These are phyloP conservation scores for Suricata suricatta DNA, from an alignment of 2,113 vertebrate genomes.

Conservation along the genomic window DNA sequence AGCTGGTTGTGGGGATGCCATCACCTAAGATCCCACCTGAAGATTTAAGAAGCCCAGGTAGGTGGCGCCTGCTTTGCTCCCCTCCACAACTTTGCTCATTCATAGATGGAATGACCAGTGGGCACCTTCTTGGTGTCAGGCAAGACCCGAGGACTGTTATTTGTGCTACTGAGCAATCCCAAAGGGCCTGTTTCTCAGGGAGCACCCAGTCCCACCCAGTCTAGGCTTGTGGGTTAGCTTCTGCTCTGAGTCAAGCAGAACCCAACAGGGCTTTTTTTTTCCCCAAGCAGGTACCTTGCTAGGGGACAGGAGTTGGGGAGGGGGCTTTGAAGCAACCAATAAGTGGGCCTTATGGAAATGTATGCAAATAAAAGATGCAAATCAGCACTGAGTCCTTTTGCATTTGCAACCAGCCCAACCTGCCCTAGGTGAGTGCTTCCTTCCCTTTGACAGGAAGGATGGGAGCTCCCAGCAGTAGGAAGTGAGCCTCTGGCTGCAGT, in stretches of 20 bases:
- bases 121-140: not conserved
- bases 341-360: constrained; percentile 64
- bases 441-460: constrained; percentile 36
- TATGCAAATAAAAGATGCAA: constrained; percentile 75
- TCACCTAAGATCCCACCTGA: not conserved
- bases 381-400: constrained; percentile 69
- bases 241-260: not conserved
- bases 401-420: constrained; percentile 55
- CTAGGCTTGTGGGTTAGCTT: not conserved
- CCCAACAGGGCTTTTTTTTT: not conserved
- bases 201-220: not conserved
- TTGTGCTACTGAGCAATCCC: not conserved
- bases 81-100: not conserved
- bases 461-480: not conserved
- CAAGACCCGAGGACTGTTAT: not conserved
- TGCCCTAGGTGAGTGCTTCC: constrained; percentile 65
- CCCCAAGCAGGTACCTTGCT: not conserved
- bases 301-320: not conserved
- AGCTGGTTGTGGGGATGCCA: not conserved
- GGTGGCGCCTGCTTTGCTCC: not conserved
- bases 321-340: constrained; percentile 64
- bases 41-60: not conserved
- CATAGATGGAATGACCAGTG: not conserved
- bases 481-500: not conserved
- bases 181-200: not conserved